A percentile compares a stretch with the other conserved stretches of the same genome.
Conservation (phyloP, 2,113 vertebrate genomes). For the Grantiella picta region DNA sequence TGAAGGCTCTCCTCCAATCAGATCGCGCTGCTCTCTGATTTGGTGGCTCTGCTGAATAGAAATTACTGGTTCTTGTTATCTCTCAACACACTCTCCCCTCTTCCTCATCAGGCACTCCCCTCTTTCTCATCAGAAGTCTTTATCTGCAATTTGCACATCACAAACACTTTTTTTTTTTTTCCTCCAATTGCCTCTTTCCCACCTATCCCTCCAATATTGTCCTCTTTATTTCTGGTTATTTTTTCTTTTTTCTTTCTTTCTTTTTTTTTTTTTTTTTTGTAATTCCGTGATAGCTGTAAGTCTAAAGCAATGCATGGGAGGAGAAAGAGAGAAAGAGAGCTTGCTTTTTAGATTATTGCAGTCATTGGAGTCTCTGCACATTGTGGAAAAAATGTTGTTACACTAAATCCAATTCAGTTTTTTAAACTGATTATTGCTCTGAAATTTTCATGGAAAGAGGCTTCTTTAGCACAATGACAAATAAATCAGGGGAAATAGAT, state of each 20-base stretch:
- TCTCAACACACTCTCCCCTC: slow-evolving; percentile 24
- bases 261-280: accelerated
- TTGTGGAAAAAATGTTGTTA: background rate
- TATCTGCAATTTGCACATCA: slow-evolving; percentile 53
- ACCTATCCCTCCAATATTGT: background rate
- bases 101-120: slow-evolving; percentile 29
- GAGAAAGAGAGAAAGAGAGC: background rate
- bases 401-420: background rate
- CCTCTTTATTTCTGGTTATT: background rate
- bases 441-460: slow-evolving; percentile 1
- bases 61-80: slow-evolving; percentile 68
- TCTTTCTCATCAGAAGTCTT: slow-evolving; percentile 46
- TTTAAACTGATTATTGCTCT: background rate
- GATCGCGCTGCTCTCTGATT: slow-evolving; percentile 72
- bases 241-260: background rate
- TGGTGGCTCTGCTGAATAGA: slow-evolving; percentile 70
- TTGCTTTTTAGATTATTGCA: slow-evolving; percentile 17
- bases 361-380: background rate
- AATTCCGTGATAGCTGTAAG: background rate
- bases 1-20: slow-evolving; percentile 74
- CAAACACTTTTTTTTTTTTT: background rate
- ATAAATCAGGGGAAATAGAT: background rate
- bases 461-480: background rate
- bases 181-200: background rate
- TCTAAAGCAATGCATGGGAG: background rate